These are phyloP conservation scores for Sepioteuthis lessoniana DNA, from an alignment of 2,888 invertebrate genomes.

Conservation along the genomic window DNA sequence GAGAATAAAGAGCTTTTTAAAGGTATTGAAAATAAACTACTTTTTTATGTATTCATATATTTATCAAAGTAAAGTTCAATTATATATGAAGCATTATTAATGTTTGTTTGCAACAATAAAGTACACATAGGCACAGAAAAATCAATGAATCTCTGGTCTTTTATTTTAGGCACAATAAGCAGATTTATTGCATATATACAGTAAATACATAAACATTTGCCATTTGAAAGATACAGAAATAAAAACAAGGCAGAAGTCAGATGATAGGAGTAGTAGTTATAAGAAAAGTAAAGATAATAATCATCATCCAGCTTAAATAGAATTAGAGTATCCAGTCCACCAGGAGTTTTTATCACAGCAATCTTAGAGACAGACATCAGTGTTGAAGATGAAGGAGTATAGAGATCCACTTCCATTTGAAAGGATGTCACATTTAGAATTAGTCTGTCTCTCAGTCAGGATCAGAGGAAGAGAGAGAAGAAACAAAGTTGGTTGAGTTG, in stretches of 20 bases:
- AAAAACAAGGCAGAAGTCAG: conserved; percentile 8
- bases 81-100: background rate
- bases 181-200: conserved; percentile 16
- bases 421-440: background rate
- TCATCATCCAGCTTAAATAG: background rate
- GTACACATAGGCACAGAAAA: background rate
- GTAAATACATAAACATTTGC: conserved; percentile 14
- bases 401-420: background rate
- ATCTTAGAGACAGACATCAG: conserved; percentile 15
- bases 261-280: background rate
- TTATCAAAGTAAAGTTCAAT: background rate
- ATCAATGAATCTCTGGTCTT: background rate
- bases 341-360: conserved; percentile 42
- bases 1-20: too few relatives aligned
- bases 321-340: conserved; percentile 12
- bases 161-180: conserved; percentile 3
- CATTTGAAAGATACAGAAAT: background rate
- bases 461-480: background rate
- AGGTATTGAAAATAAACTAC: too few relatives aligned
- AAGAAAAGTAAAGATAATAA: background rate
- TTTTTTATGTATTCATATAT: background rate
- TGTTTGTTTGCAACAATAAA: background rate
- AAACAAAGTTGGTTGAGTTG: background rate
- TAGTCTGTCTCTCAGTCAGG: background rate
- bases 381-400: background rate